Percentiles rank a stretch among this genome's conserved stretches.
phyloP scores from a whole-genome alignment of 2,888 invertebrate species.

The Callosobruchus maculatus region DNA sequence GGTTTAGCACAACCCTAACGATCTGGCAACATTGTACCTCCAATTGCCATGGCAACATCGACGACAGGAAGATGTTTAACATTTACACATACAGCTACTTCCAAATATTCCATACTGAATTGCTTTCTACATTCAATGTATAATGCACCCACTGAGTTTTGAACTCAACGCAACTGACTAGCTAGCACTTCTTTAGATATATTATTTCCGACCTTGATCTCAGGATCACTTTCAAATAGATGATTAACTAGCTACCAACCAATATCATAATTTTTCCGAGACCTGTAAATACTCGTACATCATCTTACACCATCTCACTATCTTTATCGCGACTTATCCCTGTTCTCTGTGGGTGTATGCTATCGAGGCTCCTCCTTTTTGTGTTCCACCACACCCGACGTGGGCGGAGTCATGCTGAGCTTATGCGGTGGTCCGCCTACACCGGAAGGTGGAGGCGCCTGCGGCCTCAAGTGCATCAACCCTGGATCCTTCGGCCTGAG shows the following conservation, averaged over 20 bases:
- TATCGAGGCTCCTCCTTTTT: conserved; percentile 63
- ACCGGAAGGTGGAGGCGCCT: conserved; percentile 47
- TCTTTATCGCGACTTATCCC: conserved; percentile 13
- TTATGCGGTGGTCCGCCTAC: conserved; percentile 39
- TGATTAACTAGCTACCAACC: not conserved
- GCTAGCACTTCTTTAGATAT: no score
- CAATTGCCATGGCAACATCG: no score
- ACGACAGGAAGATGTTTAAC: no score
- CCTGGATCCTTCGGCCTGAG: conserved; percentile 51
- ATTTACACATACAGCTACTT: no score
- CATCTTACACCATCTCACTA: not conserved
- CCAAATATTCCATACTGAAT: no score
- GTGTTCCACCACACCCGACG: conserved; percentile 46
- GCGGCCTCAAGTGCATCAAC: conserved; percentile 55
- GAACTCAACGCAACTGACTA: no score
- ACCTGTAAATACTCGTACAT: not conserved
- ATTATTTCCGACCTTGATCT: no score
- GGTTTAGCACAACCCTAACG: no score
- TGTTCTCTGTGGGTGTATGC: conserved; percentile 31
- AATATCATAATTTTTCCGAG: not conserved
- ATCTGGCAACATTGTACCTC: no score
- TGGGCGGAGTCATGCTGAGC: conserved; percentile 59
- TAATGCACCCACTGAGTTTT: no score
- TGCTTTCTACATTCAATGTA: no score
- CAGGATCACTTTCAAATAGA: no score